A percentile compares a stretch with the other conserved stretches of the same genome.
Conservation (phyloP, 1,140 invertebrate species). For the Epicauta chinensis region DNA sequence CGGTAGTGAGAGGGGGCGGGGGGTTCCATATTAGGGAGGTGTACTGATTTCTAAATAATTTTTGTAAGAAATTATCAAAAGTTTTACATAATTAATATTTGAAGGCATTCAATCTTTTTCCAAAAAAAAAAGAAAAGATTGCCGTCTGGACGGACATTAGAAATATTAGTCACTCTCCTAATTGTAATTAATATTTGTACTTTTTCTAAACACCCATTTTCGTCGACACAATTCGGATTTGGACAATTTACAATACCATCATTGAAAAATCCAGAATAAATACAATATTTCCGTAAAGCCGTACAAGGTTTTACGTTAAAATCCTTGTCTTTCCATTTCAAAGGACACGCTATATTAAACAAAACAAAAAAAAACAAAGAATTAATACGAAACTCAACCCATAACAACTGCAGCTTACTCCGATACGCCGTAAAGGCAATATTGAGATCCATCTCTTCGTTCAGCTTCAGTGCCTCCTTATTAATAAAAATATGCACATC, state of each 20-base stretch:
- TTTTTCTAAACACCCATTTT: conserved; percentile 11
- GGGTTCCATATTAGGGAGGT: no score
- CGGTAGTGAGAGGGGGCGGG: no score
- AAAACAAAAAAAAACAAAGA: neutral
- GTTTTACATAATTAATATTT: no score
- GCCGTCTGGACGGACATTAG: no score
- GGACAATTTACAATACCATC: conserved; percentile 25
- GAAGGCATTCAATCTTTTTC: no score
- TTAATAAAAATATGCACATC: conserved; percentile 14
- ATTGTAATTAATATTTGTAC: neutral
- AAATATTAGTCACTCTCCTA: no score
- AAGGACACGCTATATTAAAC: neutral
- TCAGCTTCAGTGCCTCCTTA: conserved; percentile 1
- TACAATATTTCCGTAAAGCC: conserved; percentile 11
- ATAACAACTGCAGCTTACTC: no score
- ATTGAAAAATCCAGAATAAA: conserved; percentile 20
- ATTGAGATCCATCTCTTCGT: conserved; percentile 15
- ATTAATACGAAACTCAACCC: neutral
- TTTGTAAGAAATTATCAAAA: no score
- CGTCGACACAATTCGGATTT: conserved; percentile 21
- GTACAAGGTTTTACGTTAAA: conserved; percentile 12
- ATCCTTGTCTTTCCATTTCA: neutral
- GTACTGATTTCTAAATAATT: no score
- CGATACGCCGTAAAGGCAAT: conserved; percentile 22
- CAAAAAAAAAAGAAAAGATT: no score